Percentiles rank a stretch among this genome's conserved stretches.
Conservation (phyloP, 2,113 vertebrate species). For the Pelecanus crispus region DNA sequence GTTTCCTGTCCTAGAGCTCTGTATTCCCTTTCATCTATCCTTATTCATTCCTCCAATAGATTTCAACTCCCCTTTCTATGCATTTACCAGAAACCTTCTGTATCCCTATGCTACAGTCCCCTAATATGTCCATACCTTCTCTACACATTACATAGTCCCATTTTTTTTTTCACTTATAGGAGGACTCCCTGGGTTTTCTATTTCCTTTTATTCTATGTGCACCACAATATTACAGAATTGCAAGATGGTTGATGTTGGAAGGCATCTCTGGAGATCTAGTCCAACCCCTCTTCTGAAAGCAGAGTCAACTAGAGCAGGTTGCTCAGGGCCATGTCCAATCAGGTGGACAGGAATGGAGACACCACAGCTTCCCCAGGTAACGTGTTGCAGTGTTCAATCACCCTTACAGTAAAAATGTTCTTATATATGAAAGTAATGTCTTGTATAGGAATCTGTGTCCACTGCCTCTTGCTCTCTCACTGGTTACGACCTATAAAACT, state of each 20-base stretch:
- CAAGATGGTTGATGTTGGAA: neutral
- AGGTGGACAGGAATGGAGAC: neutral
- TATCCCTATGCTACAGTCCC: neutral
- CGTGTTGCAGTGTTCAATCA: neutral
- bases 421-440: neutral
- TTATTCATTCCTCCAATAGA: neutral
- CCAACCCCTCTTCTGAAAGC: neutral
- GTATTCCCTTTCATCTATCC: neutral
- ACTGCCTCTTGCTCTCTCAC: neutral
- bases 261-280: neutral
- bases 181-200: neutral
- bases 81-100: neutral
- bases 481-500: neutral
- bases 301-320: neutral
- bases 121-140: neutral
- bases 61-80: neutral
- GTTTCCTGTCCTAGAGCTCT: neutral
- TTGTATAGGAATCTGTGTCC: neutral
- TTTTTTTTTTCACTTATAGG: neutral
- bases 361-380: neutral
- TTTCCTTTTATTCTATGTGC: neutral
- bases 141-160: rapidly evolving
- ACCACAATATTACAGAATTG: neutral
- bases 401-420: neutral
- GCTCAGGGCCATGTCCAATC: neutral